phyloP scores from a whole-genome alignment of 2,797 vertebrate species.

The Hemibagrus guttatus region DNA sequence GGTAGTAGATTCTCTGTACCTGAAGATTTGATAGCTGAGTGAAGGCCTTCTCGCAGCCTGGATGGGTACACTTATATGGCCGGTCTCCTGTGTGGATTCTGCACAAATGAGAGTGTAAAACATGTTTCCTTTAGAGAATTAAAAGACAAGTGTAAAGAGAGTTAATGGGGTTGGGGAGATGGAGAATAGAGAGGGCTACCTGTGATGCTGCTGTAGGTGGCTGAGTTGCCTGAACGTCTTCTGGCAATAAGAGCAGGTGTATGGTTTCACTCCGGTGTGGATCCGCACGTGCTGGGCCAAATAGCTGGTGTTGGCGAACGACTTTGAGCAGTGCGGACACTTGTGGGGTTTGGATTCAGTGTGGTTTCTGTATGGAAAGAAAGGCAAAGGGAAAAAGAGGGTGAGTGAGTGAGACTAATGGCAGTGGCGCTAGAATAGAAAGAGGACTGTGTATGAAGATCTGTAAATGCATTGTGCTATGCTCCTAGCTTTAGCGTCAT shows the following conservation, averaged over 20 bases:
- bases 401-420: slow-evolving; percentile 30
- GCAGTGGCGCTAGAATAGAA: not conserved
- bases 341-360: slow-evolving; percentile 99
- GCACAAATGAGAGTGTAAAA: slow-evolving; percentile 37
- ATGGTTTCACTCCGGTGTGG: slow-evolving; percentile 97
- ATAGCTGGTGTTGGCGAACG: slow-evolving; percentile 98
- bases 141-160: not conserved
- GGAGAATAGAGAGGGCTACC: slow-evolving; percentile 71
- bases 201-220: slow-evolving; percentile 99
- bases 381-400: not conserved
- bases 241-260: slow-evolving; percentile 94
- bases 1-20: slow-evolving; percentile 69
- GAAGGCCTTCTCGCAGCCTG: slow-evolving; percentile 98
- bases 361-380: slow-evolving; percentile 76
- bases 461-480: not conserved
- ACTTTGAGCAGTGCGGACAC: slow-evolving; percentile 98
- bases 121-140: not conserved
- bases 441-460: not conserved
- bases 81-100: slow-evolving; percentile 99
- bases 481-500: not conserved
- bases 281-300: slow-evolving; percentile 98
- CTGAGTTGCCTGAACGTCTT: slow-evolving; percentile 98
- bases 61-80: slow-evolving; percentile 94
- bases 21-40: slow-evolving; percentile 98
- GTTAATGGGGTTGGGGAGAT: slow-evolving; percentile 16